Base-by-base conservation (phyloP, 2,888 invertebrate genomes). In the Malacosoma neustria region DNA sequence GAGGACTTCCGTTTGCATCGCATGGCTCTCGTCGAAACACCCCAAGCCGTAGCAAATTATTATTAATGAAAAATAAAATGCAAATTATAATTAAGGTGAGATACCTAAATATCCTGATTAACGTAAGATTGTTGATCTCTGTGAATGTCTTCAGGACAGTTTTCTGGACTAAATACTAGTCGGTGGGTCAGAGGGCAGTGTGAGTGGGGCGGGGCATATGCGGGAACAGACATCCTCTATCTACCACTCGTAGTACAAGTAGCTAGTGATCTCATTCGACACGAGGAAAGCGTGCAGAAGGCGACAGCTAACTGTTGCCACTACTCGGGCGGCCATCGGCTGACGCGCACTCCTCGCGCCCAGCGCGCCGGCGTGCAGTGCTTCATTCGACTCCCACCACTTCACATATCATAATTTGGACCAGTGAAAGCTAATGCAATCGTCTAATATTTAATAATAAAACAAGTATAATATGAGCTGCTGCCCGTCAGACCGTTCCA, bases 11-110 rank as follows among this genome's bases (percentile, higher is more conserved):
- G 14, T 33, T 15, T 32, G 29, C 12, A 29, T 34, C 9, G 11
- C 29, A 7, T 12, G 29, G 14, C 15, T 4, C 29, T n/a, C 13
- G 12, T 32, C 38, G 37, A 31, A 30, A 39, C 49, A 42, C 48
- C 42, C 42, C 39, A 46, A 58, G 55, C 60, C 64, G 41, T 48
- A 57, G 75, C 76, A 74, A 75, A 61, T 68, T 35, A 74, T 60
- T 62, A 32, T 32, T 49, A 74, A 68, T 37, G 29, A 58, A 76
- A n/a, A 66, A 48, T 49, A 71, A 65, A 64, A 51, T 46, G 80
- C 80, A 79, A 79, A 71, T 65, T 34, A 79, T 66, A 72, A 35
- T 43, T 66, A 79, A 77, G 52, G 69, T 68, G 72, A 66, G 50
- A 54, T 54, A 48, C 46, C 41, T 36, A 15, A 34, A 9, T 22